Base-by-base conservation (phyloP, 2,113 vertebrate genomes). In the Lepus timidus region DNA sequence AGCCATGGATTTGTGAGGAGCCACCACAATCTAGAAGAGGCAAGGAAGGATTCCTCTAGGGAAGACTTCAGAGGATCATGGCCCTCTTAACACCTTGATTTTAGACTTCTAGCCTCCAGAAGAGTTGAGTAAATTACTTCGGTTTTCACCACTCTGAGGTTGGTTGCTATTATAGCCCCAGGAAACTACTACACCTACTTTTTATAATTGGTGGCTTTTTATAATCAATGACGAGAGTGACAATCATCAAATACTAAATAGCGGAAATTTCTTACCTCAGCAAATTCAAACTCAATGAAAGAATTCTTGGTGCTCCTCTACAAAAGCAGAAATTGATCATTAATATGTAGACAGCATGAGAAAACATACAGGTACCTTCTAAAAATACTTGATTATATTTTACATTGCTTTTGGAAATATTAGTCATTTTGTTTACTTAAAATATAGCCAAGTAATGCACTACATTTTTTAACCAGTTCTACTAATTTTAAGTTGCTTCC, bases 271-370 rank as follows among this genome's bases (percentile, higher is more conserved):
- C 98, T 98, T 96, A 99, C 99, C 99, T 99, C 99, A 4, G 99
- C 99, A 97, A 99, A 95, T 95, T 99, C 99, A 94, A 99, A 99
- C 85, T 99, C 99, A 93, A 99, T 98, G 93, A 99, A 99, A 12
- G 99, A 99, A 99, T n/a, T 99, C 99, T 73, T 99, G 98, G 98
- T 99, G 99, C 93, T 99, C 99, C 97, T 99, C 99, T 99, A 62
- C 4, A 96, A 81, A 39, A 70, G 68, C 6, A 91, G 44, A 79
- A 93, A 23, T 0, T 0, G 17, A 0, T 0, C 51, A 16, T 97
- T 82, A 90, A 65, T 52, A 36, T 27, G 33, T 29, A 39, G n/a
- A 25, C 74, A 85, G 75, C 1, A 75, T 61, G 25, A 90, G 39
- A 58, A 74, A 58, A 52, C 27, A 29, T 51, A 25, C 36, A 67